Base-by-base conservation (phyloP, 2,113 vertebrate genomes). In the Tetrax tetrax region DNA sequence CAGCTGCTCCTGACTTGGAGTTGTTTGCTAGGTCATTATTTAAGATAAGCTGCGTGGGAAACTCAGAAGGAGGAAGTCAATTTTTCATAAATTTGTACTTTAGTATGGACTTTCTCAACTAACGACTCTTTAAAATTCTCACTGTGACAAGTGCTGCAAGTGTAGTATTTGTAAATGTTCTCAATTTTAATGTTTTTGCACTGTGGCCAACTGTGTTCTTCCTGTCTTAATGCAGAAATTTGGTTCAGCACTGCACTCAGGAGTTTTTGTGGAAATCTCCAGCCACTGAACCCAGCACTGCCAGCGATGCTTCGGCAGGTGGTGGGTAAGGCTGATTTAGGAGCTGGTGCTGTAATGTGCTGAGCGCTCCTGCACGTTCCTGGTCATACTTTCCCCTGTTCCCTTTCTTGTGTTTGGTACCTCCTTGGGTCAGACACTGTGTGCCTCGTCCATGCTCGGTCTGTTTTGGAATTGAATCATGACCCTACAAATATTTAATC, bases 401-500 rank as follows among this genome's bases (percentile, higher is more conserved):
- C 60, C 29, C 74, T 78, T 66, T 48, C 70, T 75, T 38, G 2
- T 28, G 29, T 20, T 87, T 5, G 9, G 27, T 50, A 27, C 71
- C 92, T 66, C 72, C 72, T 68, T 1, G 37, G 78, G 31, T 77
- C 89, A 29, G 74, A 15, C 56, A 4, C 64, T 0, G 2, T 2
- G 41, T 19, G 77, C 70, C 64, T 95, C 83, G 33, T 87, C 91
- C 85, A 5, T 8, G 4, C 85, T 77, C 7, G 4, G 10, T 50
- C 66, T 66, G 28, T 7, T 78, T 79, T 74, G 70, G 82, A 54
- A 50, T n/a, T 47, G 95, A 91, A 28, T 71, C 21, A 9, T 77
- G 95, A 90, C 89, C 95, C 87, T 47, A 24, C 92, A 93, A 88
- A 80, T 50, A 21, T 45, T 86, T 83, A 89, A 84, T 72, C 94